Evolutionary conservation across 2,113 vertebrate genomes (phyloP).

Genomic region (Colinus virginianus): DNA sequence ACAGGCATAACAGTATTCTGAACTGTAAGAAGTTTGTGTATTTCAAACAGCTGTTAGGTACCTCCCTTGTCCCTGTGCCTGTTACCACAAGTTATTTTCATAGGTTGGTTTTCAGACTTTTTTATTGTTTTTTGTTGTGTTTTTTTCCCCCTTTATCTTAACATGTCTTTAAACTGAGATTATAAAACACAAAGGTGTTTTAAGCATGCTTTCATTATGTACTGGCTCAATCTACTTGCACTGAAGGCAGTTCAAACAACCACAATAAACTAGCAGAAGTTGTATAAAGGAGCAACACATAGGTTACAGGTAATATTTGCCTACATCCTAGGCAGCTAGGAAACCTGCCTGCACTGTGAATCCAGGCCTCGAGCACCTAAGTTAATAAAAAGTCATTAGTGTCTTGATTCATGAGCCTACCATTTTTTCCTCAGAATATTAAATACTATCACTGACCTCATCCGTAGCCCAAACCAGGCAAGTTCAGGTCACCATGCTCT

Average conservation of each 20-base stretch:
- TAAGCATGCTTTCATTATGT: neutral
- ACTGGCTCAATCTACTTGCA: neutral
- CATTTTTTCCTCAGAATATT: neutral
- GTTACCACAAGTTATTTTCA: constrained; percentile 17
- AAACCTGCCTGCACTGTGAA: neutral
- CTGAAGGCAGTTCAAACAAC: neutral
- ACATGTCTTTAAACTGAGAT: constrained; percentile 2
- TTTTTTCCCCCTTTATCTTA: neutral
- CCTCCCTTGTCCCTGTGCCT: neutral
- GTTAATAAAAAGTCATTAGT: neutral
- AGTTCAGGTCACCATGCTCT: neutral
- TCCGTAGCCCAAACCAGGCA: neutral
- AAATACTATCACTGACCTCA: accelerated
- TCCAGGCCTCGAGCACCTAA: neutral
- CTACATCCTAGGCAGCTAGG: neutral
- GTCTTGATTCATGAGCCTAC: neutral
- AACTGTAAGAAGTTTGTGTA: neutral
- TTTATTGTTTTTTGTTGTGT: neutral
- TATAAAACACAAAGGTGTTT: constrained; percentile 40
- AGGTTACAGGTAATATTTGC: accelerated
- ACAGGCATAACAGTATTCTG: neutral
- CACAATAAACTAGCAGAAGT: neutral
- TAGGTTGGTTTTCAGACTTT: neutral
- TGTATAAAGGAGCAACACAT: accelerated
- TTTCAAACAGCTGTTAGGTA: constrained; percentile 1